Evolutionary conservation across 2,113 vertebrate species (phyloP).

Genomic region (Odobenus rosmarus): DNA sequence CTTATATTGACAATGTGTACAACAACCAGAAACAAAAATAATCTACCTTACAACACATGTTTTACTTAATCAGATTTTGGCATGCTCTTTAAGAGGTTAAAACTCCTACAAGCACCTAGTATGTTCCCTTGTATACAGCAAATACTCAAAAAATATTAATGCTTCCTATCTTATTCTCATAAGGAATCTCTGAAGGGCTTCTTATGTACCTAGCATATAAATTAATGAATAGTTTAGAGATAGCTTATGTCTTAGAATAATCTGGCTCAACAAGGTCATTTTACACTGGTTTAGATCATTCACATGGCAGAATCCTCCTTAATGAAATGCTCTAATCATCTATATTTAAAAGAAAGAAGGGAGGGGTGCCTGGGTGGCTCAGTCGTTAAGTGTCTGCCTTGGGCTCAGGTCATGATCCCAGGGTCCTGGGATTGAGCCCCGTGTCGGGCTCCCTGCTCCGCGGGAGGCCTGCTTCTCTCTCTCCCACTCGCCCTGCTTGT

Average conservation of each 20-base stretch:
- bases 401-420: too few species aligned
- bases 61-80: slow-evolving; percentile 26
- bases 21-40: background rate
- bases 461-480: too few species aligned
- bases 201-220: background rate
- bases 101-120: background rate
- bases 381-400: too few species aligned
- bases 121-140: background rate
- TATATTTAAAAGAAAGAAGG: background rate
- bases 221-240: slow-evolving; percentile 27
- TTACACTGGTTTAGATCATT: slow-evolving; percentile 23
- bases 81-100: slow-evolving; percentile 21
- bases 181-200: slow-evolving; percentile 16
- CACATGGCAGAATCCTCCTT: background rate
- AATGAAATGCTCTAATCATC: background rate
- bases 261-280: background rate
- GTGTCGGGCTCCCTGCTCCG: too few species aligned
- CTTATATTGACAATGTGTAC: background rate
- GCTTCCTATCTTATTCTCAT: background rate
- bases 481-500: too few species aligned
- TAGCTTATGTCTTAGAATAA: slow-evolving; percentile 1
- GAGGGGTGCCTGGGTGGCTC: too few species aligned
- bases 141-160: slow-evolving; percentile 4
- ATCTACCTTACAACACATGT: background rate
- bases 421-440: too few species aligned